These are phyloP conservation scores for Enteromius afrohamiltoni DNA, from an alignment of 2,797 vertebrate genomes.

Conservation along the genomic window DNA sequence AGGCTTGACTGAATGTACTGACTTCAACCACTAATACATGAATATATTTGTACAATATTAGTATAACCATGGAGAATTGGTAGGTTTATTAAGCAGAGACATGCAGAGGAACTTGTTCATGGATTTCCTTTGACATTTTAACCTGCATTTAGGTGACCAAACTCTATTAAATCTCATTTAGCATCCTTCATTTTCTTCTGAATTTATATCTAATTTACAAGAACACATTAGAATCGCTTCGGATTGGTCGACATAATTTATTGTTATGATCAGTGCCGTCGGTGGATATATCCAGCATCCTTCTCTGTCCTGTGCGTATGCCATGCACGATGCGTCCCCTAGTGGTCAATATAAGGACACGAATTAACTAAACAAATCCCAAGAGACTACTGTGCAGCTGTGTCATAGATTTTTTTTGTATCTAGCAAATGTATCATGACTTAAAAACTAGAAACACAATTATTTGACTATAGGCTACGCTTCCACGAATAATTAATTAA, in stretches of 20 bases:
- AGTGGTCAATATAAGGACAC: constrained; percentile 33
- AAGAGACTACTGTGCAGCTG: not conserved
- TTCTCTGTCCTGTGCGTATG: constrained; percentile 13
- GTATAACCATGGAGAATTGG: not conserved
- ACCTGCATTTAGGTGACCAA: not conserved
- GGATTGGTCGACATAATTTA: not conserved
- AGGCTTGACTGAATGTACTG: not conserved
- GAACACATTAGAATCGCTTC: not conserved
- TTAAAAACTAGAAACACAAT: not conserved
- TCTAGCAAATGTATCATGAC: not conserved
- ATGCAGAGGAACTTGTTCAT: not conserved
- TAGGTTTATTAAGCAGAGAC: not conserved
- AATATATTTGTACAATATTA: not conserved
- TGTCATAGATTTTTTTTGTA: not conserved
- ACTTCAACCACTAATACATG: not conserved
- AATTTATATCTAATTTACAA: not conserved
- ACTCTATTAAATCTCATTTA: not conserved
- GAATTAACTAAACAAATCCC: not conserved
- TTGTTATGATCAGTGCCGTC: not conserved
- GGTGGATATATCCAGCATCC: not conserved
- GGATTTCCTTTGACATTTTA: not conserved
- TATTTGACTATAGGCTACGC: not conserved
- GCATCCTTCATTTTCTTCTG: not conserved
- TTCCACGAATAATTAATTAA: not conserved
- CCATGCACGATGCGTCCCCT: constrained; percentile 52